A percentile compares a stretch with the other conserved stretches of the same genome.
Conservation (phyloP, 2,888 invertebrate genomes). For the Scaptodrosophila latifasciaeformis region DNA sequence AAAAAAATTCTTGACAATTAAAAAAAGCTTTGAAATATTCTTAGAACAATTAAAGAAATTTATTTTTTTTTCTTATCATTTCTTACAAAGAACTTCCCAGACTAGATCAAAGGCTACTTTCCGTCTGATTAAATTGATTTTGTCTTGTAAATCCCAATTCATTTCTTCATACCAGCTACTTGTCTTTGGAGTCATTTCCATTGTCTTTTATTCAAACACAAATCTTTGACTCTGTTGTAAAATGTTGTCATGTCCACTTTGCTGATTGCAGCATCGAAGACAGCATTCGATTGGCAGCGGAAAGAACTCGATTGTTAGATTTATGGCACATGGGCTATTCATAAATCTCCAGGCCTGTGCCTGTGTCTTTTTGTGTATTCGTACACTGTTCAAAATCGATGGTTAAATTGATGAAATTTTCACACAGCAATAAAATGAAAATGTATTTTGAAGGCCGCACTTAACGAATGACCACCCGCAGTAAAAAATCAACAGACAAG, state of each 20-base stretch:
- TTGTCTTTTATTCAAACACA: no score
- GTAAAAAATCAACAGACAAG: constrained; percentile 15
- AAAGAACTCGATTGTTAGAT: not conserved
- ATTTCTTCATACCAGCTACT: no score
- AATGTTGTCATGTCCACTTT: not conserved
- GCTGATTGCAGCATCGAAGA: not conserved
- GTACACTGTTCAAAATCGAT: constrained; percentile 2
- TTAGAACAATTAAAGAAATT: no score
- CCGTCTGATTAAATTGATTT: no score
- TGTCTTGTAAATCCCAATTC: no score
- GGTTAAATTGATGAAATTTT: constrained; percentile 51
- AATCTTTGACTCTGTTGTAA: no score
- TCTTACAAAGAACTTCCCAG: no score
- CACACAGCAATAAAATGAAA: constrained; percentile 43
- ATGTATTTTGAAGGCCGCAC: constrained; percentile 40
- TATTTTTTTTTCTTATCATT: no score
- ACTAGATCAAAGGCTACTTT: no score
- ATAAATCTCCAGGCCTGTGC: constrained; percentile 1
- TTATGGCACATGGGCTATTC: not conserved
- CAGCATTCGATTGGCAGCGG: not conserved
- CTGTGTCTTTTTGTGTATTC: not conserved
- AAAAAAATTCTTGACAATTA: no score
- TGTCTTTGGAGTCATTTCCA: no score
- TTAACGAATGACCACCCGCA: constrained; percentile 7
- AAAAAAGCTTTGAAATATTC: no score